These are phyloP conservation scores for Poecile montanus DNA, from an alignment of 2,797 vertebrate genomes.

Conservation along the genomic window DNA sequence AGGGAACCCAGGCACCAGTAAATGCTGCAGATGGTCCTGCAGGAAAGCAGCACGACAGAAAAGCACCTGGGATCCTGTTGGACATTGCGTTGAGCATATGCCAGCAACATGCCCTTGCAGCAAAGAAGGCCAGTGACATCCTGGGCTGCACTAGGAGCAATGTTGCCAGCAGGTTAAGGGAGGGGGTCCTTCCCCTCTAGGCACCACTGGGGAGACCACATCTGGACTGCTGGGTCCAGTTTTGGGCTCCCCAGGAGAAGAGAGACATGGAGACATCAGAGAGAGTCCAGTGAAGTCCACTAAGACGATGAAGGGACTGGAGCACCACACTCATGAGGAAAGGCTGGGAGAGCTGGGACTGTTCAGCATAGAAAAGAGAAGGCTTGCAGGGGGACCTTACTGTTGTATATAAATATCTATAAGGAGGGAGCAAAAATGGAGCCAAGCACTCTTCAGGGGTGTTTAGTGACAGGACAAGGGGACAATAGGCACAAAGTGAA, in stretches of 20 bases:
- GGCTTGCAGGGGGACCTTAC: not conserved
- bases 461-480: not conserved
- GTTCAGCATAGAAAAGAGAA: not conserved
- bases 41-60: not conserved
- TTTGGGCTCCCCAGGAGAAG: not conserved
- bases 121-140: not conserved
- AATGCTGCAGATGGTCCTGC: not conserved
- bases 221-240: not conserved
- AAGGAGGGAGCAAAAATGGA: not conserved
- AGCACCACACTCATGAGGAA: not conserved
- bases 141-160: not conserved
- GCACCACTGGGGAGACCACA: not conserved
- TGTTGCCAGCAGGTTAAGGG: fast-evolving
- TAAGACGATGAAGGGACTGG: not conserved
- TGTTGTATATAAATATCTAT: not conserved
- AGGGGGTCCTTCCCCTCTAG: not conserved
- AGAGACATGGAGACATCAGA: not conserved
- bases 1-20: not conserved
- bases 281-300: not conserved
- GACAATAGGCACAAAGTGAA: not conserved
- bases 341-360: not conserved
- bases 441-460: not conserved
- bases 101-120: not conserved
- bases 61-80: not conserved
- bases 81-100: not conserved